Evolutionary conservation across 2,888 invertebrate species (phyloP).

Genomic region (Nemapogon koenigi): DNA sequence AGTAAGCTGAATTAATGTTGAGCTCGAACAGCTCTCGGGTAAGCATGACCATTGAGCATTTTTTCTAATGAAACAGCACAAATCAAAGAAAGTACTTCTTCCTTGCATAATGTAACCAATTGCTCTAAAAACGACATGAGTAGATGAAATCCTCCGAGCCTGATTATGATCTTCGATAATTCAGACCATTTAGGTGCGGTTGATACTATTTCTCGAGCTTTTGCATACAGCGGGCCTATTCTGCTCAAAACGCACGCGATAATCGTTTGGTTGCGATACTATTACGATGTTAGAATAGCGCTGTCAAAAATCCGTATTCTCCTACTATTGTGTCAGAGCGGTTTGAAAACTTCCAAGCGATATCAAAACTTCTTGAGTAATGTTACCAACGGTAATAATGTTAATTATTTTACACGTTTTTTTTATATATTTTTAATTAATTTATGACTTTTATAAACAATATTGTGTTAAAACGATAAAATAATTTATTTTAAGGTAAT

Average conservation of each 20-base stretch:
- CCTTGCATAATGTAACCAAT: conserved; percentile 30
- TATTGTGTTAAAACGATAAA: no score
- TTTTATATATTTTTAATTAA: no score
- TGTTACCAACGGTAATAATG: no score
- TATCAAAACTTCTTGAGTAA: no score
- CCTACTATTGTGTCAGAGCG: no score
- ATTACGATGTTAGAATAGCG: no score
- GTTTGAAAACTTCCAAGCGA: no score
- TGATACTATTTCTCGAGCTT: conserved; percentile 1
- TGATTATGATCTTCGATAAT: conserved; percentile 19
- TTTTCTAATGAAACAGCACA: conserved; percentile 20
- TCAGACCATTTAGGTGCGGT: background rate
- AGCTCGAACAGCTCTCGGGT: conserved; percentile 15
- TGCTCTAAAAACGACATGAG: conserved; percentile 21
- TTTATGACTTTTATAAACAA: no score
- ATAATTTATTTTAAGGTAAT: no score
- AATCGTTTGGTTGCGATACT: no score
- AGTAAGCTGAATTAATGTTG: conserved; percentile 23
- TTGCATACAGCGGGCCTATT: background rate
- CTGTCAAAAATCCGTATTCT: no score
- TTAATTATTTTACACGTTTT: no score
- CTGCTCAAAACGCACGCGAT: conserved; percentile 15
- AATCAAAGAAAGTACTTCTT: conserved; percentile 21
- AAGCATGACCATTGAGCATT: conserved; percentile 17
- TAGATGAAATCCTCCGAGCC: conserved; percentile 4